phyloP scores from a whole-genome alignment of 2,888 invertebrate genomes.

The Sinotaia quadrata region DNA sequence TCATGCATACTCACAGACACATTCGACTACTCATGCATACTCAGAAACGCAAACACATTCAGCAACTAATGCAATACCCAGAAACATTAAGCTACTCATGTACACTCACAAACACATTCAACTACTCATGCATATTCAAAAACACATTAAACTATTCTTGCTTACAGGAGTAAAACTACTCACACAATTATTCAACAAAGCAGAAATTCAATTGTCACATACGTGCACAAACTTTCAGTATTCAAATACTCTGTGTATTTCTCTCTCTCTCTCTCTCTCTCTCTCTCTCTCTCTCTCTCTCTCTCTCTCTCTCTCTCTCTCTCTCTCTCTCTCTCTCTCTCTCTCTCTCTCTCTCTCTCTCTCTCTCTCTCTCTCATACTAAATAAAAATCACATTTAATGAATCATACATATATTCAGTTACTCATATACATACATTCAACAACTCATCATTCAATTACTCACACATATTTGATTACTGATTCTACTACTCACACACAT shows the following conservation, averaged over 20 bases:
- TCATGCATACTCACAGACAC: neutral
- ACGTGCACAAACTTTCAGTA: too few relatives aligned
- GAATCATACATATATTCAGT: too few relatives aligned
- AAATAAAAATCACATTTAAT: too few relatives aligned
- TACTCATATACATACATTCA: too few relatives aligned
- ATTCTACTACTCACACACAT: too few relatives aligned
- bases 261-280: slow-evolving; percentile 20
- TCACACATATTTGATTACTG: too few relatives aligned
- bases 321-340: slow-evolving; percentile 11
- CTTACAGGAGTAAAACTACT: neutral
- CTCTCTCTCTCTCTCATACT: neutral
- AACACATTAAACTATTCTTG: neutral
- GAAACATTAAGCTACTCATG: neutral
- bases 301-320: slow-evolving; percentile 3
- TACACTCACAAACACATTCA: neutral
- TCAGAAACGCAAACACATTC: neutral
- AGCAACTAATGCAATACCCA: neutral
- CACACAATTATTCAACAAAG: neutral
- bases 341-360: slow-evolving; percentile 14
- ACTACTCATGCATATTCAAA: too few relatives aligned
- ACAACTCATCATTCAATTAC: too few relatives aligned
- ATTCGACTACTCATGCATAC: neutral
- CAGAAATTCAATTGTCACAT: too few relatives aligned
- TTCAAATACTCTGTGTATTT: slow-evolving; percentile 8
- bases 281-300: slow-evolving; percentile 13